Base-by-base conservation (phyloP, 2,113 vertebrate genomes). In the Phasianus colchicus region DNA sequence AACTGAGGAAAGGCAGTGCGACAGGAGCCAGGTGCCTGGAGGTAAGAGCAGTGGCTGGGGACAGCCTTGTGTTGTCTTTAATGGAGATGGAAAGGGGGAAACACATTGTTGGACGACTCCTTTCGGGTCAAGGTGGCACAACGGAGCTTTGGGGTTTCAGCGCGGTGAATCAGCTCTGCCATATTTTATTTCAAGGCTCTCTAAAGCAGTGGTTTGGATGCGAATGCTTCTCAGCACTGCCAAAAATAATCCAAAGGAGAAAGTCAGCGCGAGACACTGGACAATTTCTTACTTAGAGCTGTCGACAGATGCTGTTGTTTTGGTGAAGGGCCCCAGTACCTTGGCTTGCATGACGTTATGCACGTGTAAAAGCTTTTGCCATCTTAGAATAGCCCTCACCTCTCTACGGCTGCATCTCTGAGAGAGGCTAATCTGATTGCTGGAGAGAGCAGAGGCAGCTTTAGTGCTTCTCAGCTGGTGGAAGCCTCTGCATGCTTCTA, bases 191-290 rank as follows among this genome's bases (percentile, higher is more conserved):
- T 83, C 47, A 40, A 67, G 72, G 64, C 45, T 88, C 30, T 82
- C 36, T 27, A 22, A 73, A 70, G 61, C 43, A 82, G 60, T 20
- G 27, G 15, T 79, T 89, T 70, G 45, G 50, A 83, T 38, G 32
- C 40, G 36, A 75, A 32, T 0, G 0, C 70, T 89, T 90, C 73
- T 81, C 88, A 64, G 45, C 16, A 38, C 0, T 0, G 66, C 52
- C 61, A 86, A 90, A 95, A 95, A 81, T n/a, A 78, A 69, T n/a
- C 30, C 3, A 32, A 75, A 65, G 32, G 61, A 84, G 73, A 65
- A 71, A 81, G 61, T 48, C 36, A 20, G 65, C n/a, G 38, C 0
- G 11, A 71, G 55, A 67, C 18, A 11, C n/a, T 1, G 4, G 36
- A 24, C 17, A 15, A n/a, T 70, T 92, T 89, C 74, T 84, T 69